These are phyloP conservation scores for Phyllostomus hastatus DNA, from an alignment of 2,113 vertebrate genomes.

Conservation along the genomic window DNA sequence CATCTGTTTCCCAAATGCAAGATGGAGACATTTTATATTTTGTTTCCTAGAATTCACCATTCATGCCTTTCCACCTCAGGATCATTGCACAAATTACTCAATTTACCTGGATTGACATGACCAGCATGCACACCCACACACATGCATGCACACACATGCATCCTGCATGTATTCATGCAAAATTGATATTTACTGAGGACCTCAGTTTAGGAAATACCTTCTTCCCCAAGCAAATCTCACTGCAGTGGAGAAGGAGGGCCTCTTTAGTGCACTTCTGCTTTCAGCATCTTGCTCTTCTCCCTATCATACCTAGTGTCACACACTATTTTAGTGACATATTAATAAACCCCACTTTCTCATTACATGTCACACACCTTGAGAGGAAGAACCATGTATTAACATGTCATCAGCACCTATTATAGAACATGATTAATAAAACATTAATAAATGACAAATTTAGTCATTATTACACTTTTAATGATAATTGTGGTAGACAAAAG, in stretches of 20 bases:
- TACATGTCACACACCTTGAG: background rate
- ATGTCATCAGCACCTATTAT: background rate
- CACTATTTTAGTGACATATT: background rate
- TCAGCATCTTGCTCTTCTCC: background rate
- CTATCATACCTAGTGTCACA: background rate
- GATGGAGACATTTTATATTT: background rate
- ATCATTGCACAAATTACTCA: background rate
- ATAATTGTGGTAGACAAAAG: background rate
- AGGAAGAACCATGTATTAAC: background rate
- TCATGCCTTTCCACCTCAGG: background rate
- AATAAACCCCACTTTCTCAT: background rate
- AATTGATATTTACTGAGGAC: background rate
- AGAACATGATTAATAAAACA: background rate
- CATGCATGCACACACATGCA: background rate
- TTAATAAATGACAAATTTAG: background rate
- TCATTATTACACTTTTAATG: background rate
- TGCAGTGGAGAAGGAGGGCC: background rate
- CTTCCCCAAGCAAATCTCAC: background rate
- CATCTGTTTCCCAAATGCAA: background rate
- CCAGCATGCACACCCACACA: background rate
- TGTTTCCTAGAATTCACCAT: background rate
- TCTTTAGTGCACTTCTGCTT: background rate
- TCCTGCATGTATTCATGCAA: fast-evolving
- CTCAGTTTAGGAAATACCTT: background rate
- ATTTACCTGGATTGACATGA: background rate